Base-by-base conservation (phyloP, 2,888 invertebrate genomes). In the Hartigia nigra region DNA sequence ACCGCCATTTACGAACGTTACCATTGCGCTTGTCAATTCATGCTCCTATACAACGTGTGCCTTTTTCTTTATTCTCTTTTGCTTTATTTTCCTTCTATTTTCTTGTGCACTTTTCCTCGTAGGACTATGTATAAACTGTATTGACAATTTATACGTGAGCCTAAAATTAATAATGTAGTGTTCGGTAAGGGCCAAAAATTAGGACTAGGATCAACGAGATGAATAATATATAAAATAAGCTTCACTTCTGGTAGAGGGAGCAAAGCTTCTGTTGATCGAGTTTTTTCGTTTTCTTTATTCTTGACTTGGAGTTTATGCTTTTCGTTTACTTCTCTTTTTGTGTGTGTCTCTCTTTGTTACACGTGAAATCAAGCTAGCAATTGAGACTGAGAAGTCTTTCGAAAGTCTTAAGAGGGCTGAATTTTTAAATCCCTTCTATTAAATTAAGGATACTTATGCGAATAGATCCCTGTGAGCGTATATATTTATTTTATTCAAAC, bases 141-240 rank as follows among this genome's bases (percentile, higher is more conserved):
- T 55, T 55, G 39, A 55, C 39, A 55, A 5, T 55, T 55, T 55
- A 55, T 55, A 55, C 23, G 23, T 55, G 39, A 55, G 39, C 39
- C 31, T 76, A 14, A 75, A 14, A 75, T 35, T 4, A 37, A n/a
- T 76, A 76, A 37, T 76, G 37, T 77, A 74, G 32, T 74, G 55
- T 69, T 74, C 39, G 39, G 23, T 74, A 77, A 77, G 77, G 77
- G 35, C 77, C 77, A 77, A 77, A 77, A 77, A 77, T 77, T 77
- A 77, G 69, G 35, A 74, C 70, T 77, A 77, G 70, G 75, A 74
- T 74, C 74, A 69, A 12, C 70, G 39, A 55, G 23, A 9, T 55
- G 39, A 55, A 23, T 55, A 23, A 55, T 55, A 55, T 55, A 9
- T 55, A 23, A 55, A 55, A 23, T 55, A 55, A 14, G 9, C 23